Base-by-base conservation (phyloP, 2,888 invertebrate genomes). In the Craniophora ligustri region DNA sequence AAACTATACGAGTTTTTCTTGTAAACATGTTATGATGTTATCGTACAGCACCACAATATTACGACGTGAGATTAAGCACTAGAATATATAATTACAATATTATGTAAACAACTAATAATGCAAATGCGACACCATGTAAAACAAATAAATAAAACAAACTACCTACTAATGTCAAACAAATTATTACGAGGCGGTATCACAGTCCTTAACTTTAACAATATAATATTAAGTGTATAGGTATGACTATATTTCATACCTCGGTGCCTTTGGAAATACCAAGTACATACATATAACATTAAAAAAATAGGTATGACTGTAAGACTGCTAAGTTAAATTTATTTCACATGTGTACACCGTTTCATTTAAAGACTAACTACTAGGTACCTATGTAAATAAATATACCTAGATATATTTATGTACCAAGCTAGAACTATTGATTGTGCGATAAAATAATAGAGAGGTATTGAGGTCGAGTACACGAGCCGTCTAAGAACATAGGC, bases 1-100 rank as follows among this genome's bases (percentile, higher is more conserved):
- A 15, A 38, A 32, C 28, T n/a, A 2, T 39, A 15, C 13, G 28
- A 26, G 56, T 58, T 49, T 26, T 30, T 6, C n/a, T 16, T 5
- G 14, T 38, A 67, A 67, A 70, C 70, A 66, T 67, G 70, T 70
- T 70, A 46, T 67, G 67, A 66, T 67, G 70, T 70, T 70, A 46
- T 67, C 55, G 45, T 28, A 32, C 58, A 11, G 10, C n/a, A 13
- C 14, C 2, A 35, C 15, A 32, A 13, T 34, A 5, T 23, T 61
- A 32, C 57, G 45, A 49, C 45, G 36, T 46, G 34, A 30, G 23
- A 63, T 21, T 55, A 41, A 44, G 68, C 45, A 45, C 15, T 30
- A 67, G 32, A 38, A 31, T 61, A 40, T 21, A 47, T n/a, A n/a
- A n/a, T n/a, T n/a, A 47, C 21, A n/a, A 2, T n/a, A n/a, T 30